phyloP scores from a whole-genome alignment of 1,140 invertebrate genomes.

The Solen grandis region DNA sequence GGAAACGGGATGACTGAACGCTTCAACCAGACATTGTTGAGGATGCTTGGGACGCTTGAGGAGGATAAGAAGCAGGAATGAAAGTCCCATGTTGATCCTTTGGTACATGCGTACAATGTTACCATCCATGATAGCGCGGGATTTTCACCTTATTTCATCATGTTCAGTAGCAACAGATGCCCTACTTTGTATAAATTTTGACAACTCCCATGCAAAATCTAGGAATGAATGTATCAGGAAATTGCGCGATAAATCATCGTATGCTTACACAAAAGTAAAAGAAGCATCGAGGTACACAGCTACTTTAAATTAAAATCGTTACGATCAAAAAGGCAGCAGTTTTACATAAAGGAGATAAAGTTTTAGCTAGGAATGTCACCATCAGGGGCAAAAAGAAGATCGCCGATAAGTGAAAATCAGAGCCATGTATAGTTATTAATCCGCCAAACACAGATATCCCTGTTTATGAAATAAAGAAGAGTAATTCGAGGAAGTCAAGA shows the following conservation, averaged over 20 bases:
- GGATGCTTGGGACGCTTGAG: too few relatives aligned
- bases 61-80: too few relatives aligned
- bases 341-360: too few relatives aligned
- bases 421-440: background rate
- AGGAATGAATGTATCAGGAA: background rate
- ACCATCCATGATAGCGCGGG: too few relatives aligned
- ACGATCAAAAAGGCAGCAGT: conserved; percentile 5
- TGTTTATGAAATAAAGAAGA: conserved; percentile 1
- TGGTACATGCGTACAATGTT: conserved; percentile 20
- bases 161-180: conserved; percentile 20
- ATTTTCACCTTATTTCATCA: background rate
- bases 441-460: conserved; percentile 20
- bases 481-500: background rate
- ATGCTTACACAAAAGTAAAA: background rate
- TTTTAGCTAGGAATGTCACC: background rate
- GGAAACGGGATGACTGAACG: too few relatives aligned
- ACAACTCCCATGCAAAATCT: too few relatives aligned
- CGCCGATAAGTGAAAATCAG: background rate
- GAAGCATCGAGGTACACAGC: background rate
- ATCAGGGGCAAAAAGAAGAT: conserved; percentile 11
- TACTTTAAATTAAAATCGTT: background rate
- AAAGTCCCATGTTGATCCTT: too few relatives aligned
- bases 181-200: background rate
- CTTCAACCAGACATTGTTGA: too few relatives aligned
- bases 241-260: background rate